Evolutionary conservation across 2,888 invertebrate species (phyloP), one percentile per base, ranked within the genome.

Genomic region (Lasioglossum lativentre): DNA sequence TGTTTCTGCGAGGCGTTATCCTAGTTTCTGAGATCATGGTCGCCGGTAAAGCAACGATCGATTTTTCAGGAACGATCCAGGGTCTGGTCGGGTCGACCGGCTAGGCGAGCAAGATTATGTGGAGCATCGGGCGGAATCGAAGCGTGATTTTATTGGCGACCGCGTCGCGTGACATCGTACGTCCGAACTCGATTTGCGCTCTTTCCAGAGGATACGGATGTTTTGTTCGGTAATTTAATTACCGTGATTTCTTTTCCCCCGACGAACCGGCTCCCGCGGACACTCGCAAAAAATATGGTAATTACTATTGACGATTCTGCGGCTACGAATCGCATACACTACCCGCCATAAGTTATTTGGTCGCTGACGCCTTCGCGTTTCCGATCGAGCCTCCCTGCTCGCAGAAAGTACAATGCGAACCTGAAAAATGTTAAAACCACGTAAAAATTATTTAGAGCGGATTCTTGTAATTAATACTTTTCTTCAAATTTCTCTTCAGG

Each of bases 221-320:
- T 86, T 86, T 85, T 86, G 77, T 86, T 86, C 71, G 80, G 77
- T 86, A 86, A 86, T 86, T 86, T 86, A 86, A 86, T 86, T 86
- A 86, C 76, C 70, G 71, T 4, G 85, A 80, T 85, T 68, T 70
- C 34, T 71, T 74, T 27, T 68, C n/a, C 40, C 38, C 27, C 84
- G 23, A 19, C 71, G 42, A 85, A 85, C 86, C 86, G 86, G 85
- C 86, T 85, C 45, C 63, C 74, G 76, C 68, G 73, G 76, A 68
- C 70, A 77, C 45, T 8, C 42, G 77, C 73, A 76, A 85, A 85
- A 85, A 80, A 56, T 80, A 85, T 74, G 74, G 76, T 85, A 85
- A 85, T 85, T 80, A 85, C 59, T 42, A 59, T 73, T 71, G 80
- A 80, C 76, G 85, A 85, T 85, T 84, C 74, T 47, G 56, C 73